Percentiles rank a stretch among this genome's conserved stretches.
Evolutionary conservation across 2,797 vertebrate genomes (phyloP).

Genomic region (Lophotriccus pileatus): DNA sequence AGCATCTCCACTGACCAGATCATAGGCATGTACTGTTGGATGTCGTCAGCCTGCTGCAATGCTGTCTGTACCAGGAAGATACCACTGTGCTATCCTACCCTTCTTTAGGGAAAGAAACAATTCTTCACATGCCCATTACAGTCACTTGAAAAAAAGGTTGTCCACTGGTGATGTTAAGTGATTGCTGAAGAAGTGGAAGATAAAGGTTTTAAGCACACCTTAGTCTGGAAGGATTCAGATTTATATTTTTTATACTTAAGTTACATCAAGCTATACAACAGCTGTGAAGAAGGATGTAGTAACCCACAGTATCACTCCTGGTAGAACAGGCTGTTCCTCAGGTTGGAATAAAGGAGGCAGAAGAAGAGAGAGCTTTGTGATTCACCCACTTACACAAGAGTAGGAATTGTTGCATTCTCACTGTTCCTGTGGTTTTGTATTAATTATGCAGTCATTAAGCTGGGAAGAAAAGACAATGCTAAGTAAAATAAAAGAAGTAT

Average conservation of each 20-base stretch:
- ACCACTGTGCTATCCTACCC: rapidly evolving
- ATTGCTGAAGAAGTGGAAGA: not conserved
- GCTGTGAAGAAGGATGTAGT: not conserved
- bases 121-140: not conserved
- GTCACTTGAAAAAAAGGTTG: not conserved
- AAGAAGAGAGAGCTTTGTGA: not conserved
- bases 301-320: not conserved
- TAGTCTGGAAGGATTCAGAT: not conserved
- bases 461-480: not conserved
- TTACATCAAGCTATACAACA: not conserved
- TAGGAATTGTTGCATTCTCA: not conserved
- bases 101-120: not conserved
- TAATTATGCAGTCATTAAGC: not conserved
- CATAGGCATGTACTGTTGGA: not conserved
- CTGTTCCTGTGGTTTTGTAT: not conserved
- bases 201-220: not conserved
- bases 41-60: not conserved
- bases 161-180: not conserved
- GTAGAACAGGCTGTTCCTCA: not conserved
- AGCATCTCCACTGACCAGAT: not conserved
- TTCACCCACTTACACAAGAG: not conserved
- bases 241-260: not conserved
- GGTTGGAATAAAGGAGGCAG: not conserved
- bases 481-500: not conserved
- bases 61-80: not conserved